These are phyloP conservation scores for Myxocyprinus asiaticus DNA, from an alignment of 2,113 vertebrate genomes.

Conservation along the genomic window DNA sequence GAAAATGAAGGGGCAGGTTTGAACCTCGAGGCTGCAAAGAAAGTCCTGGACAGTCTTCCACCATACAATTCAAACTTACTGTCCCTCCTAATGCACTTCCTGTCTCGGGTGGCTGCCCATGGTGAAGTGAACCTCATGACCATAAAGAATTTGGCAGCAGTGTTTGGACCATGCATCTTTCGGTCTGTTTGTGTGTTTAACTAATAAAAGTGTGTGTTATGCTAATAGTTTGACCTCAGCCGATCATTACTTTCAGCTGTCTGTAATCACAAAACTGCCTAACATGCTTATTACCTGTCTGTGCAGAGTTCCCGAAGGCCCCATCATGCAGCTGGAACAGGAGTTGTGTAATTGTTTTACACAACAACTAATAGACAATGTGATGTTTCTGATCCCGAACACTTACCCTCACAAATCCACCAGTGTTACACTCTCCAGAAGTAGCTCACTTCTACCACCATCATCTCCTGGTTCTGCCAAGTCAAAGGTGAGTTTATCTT, in stretches of 20 bases:
- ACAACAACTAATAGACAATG: slow-evolving; percentile 6
- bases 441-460: neutral
- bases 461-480: neutral
- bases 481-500: no score
- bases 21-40: slow-evolving; percentile 58
- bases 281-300: neutral
- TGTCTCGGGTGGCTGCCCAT: slow-evolving; percentile 71
- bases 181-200: slow-evolving; percentile 63
- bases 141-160: slow-evolving; percentile 76
- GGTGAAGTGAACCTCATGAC: slow-evolving; percentile 81
- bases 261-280: no score
- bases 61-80: slow-evolving; percentile 68
- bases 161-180: slow-evolving; percentile 82
- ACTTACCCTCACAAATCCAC: neutral
- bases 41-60: slow-evolving; percentile 66
- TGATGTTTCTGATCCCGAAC: neutral
- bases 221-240: neutral
- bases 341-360: slow-evolving; percentile 2
- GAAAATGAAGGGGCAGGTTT: slow-evolving; percentile 58
- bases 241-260: no score
- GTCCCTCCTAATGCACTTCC: slow-evolving; percentile 75
- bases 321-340: neutral
- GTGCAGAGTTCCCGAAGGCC: neutral
- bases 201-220: no score
- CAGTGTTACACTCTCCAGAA: neutral